Conservation (phyloP, 2,888 invertebrate genomes). For the Cryptocephalus primarius region DNA sequence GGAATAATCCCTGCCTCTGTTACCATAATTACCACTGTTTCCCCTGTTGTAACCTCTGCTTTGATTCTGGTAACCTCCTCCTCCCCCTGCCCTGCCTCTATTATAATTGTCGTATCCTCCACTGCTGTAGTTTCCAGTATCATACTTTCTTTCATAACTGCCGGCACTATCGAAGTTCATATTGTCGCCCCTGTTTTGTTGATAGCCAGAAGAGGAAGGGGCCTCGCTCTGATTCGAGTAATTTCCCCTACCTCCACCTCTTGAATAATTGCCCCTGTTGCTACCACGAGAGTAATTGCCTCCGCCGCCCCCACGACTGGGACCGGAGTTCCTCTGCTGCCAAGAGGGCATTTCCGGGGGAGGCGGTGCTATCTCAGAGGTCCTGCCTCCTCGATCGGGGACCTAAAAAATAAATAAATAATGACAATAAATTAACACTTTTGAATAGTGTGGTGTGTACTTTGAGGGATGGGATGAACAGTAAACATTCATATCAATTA, state of each 20-base stretch:
- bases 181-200: conserved; percentile 7
- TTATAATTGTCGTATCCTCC: conserved; percentile 8
- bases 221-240: conserved; percentile 1
- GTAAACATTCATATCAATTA: too few relatives aligned
- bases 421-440: too few relatives aligned
- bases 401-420: conserved; percentile 43
- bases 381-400: conserved; percentile 89
- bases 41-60: conserved; percentile 17
- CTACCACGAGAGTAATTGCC: conserved; percentile 20
- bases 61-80: conserved; percentile 13
- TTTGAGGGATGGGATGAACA: too few relatives aligned
- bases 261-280: conserved; percentile 23
- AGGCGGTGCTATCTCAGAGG: conserved; percentile 83
- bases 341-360: conserved; percentile 97
- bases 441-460: too few relatives aligned
- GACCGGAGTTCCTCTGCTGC: conserved; percentile 55
- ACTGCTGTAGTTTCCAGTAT: conserved; percentile 4
- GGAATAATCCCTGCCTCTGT: too few relatives aligned
- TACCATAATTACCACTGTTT: conserved; percentile 10
- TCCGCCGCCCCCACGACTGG: conserved; percentile 31
- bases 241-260: conserved; percentile 4
- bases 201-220: conserved; percentile 4
- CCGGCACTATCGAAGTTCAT: conserved; percentile 20
- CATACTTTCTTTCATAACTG: conserved; percentile 12
- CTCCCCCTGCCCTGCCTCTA: conserved; percentile 2